A percentile compares a stretch with the other conserved stretches of the same genome.
Conservation (phyloP, 2,888 invertebrate species). For the Meganola albula region DNA sequence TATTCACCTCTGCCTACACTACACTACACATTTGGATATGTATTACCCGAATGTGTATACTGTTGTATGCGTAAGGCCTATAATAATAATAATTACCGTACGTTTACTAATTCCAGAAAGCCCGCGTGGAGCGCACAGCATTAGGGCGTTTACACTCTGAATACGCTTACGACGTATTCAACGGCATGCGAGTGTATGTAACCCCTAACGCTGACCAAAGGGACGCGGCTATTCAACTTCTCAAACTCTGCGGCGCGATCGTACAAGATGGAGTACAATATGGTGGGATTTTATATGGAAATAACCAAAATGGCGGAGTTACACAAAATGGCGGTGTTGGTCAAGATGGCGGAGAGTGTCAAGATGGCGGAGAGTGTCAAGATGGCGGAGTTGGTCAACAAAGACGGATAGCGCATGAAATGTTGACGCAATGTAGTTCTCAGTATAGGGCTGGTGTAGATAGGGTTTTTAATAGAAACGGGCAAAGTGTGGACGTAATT, state of each 20-base stretch:
- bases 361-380: slow-evolving; percentile 19
- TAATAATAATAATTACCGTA: too few relatives aligned
- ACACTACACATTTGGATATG: too few relatives aligned
- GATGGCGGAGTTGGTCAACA: slow-evolving; percentile 3
- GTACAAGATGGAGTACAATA: slow-evolving; percentile 22
- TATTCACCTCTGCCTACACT: too few relatives aligned
- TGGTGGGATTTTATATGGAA: slow-evolving; percentile 25
- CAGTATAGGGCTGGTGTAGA: background rate
- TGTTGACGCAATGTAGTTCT: slow-evolving; percentile 2
- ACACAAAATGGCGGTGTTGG: slow-evolving; percentile 8
- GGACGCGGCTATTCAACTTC: slow-evolving; percentile 41
- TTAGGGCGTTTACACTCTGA: slow-evolving; percentile 41
- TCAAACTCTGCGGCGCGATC: slow-evolving; percentile 53
- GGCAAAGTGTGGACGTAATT: slow-evolving; percentile 32
- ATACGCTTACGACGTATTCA: slow-evolving; percentile 60
- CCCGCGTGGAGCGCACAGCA: slow-evolving; percentile 55
- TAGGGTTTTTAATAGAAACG: background rate
- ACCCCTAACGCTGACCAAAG: slow-evolving; percentile 38
- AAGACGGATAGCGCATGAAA: slow-evolving; percentile 10
- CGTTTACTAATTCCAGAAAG: slow-evolving; percentile 55
- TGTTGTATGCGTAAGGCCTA: too few relatives aligned
- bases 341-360: slow-evolving; percentile 5
- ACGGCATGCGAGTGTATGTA: slow-evolving; percentile 45
- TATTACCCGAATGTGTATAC: too few relatives aligned
- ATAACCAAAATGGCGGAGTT: slow-evolving; percentile 12